Conservation (phyloP, 2,888 invertebrate genomes). For the Camptogramma bilineatum region DNA sequence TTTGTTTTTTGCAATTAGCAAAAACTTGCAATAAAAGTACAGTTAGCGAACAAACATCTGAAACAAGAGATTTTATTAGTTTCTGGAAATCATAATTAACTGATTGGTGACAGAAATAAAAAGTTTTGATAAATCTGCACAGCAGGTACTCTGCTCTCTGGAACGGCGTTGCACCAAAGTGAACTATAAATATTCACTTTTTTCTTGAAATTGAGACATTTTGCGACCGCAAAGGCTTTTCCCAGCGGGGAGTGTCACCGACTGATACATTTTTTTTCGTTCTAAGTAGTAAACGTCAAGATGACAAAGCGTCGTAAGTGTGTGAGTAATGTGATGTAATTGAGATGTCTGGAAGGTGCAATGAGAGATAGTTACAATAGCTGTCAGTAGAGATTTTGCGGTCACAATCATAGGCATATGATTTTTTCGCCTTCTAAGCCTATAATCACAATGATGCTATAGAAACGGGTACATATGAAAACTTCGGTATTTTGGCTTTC, state of each 20-base stretch:
- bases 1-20: conserved; percentile 48
- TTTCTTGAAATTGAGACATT: conserved; percentile 76
- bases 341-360: conserved; percentile 50
- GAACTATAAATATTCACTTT: conserved; percentile 61
- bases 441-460: conserved; percentile 17
- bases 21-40: conserved; percentile 46
- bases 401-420: too few relatives aligned
- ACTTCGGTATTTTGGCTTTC: too few relatives aligned
- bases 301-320: conserved; percentile 60
- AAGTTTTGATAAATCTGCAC: conserved; percentile 59
- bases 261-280: conserved; percentile 62
- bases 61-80: conserved; percentile 13
- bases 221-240: conserved; percentile 76
- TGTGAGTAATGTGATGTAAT: conserved; percentile 51
- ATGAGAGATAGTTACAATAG: conserved; percentile 53
- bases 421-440: too few relatives aligned
- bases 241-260: conserved; percentile 73
- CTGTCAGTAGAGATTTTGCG: conserved; percentile 51
- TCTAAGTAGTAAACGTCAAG: conserved; percentile 71
- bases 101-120: conserved; percentile 28
- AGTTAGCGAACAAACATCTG: conserved; percentile 18
- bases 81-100: conserved; percentile 41
- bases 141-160: conserved; percentile 66
- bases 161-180: conserved; percentile 57
- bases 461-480: too few relatives aligned